A percentile compares a stretch with the other conserved stretches of the same genome.
These are phyloP conservation scores for Chymomyza fuscimana DNA, from an alignment of 2,888 invertebrate species.

Conservation along the genomic window DNA sequence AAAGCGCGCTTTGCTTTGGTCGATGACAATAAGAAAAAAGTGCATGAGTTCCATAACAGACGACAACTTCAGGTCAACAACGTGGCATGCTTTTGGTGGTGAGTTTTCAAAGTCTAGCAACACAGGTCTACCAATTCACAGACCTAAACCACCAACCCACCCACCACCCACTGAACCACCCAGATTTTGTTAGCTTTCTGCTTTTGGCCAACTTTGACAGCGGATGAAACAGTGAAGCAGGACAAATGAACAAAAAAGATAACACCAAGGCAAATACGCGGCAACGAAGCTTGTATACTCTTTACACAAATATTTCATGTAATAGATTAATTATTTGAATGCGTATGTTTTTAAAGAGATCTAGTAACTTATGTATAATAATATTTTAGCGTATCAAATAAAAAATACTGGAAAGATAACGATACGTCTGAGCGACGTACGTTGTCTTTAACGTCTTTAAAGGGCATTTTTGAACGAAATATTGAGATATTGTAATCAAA, in stretches of 20 bases:
- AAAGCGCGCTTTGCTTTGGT: neutral
- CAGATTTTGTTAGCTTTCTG: conserved; percentile 18
- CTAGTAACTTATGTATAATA: no score
- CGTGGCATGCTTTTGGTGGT: conserved; percentile 47
- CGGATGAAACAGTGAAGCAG: conserved; percentile 49
- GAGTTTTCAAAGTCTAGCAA: conserved; percentile 53
- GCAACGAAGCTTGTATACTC: conserved; percentile 34
- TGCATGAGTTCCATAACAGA: neutral
- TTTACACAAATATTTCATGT: no score
- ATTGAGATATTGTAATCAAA: no score
- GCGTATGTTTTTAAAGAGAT: no score
- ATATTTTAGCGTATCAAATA: no score
- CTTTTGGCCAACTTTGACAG: conserved; percentile 7
- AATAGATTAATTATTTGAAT: no score
- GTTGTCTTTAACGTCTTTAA: no score
- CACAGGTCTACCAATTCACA: conserved; percentile 21
- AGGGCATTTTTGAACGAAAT: no score
- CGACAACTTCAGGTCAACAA: conserved; percentile 18
- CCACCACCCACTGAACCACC: conserved; percentile 28
- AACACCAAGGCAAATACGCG: conserved; percentile 59
- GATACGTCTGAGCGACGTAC: no score
- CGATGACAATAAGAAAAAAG: neutral
- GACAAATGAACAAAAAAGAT: conserved; percentile 42
- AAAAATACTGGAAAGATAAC: no score
- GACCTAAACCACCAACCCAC: conserved; percentile 29